Base-by-base conservation (phyloP, 1,140 invertebrate species). In the Drosophila murphyi region DNA sequence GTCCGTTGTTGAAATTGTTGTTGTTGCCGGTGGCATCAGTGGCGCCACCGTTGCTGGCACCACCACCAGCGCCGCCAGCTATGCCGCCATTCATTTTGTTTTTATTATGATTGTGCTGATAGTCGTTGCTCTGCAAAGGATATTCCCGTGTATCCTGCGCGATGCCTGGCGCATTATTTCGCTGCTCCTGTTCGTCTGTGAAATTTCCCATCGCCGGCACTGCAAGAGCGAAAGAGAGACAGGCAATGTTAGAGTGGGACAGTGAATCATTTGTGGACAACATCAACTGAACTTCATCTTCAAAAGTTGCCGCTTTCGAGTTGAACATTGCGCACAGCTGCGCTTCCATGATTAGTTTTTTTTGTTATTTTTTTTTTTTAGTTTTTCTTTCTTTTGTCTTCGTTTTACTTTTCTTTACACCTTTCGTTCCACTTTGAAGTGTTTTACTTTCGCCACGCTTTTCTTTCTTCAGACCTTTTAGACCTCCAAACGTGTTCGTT, bases 181-280 rank as follows among this genome's bases (percentile, higher is more conserved):
- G 56, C 61, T 80, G 90, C 80, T 82, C 92, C 90, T 72, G 93
- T 62, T 96, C 95, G 62, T 95, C 95, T 43, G 94, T 96, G 92
- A 95, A 95, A 93, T 96, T 96, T 80, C 95, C 95, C 78, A 94
- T 92, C 32, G 95, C 95, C 63, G 94, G 93, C 77, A 95, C 95
- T 96, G 93, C 31, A 80, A 54, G 10, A 59, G 28, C 39, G 10
- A 52, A 29, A 50, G 54, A 63, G 12, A 70, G 28, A 61, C 7
- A 37, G 41, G 47, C 12, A 47, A 43, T 51, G 57, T 43, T 35
- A 37, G 45, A 65, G 31, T 5, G 31, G 69, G 20, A 62, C 7
- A 8, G 37, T 5, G 54, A 59, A 43, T 45, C 52, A 61, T 31
- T 75, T 60, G 54, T 67, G 47, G 35, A 62, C 37, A 56, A 43